Conservation (phyloP, 2,888 invertebrate genomes). For the Antitype chi region DNA sequence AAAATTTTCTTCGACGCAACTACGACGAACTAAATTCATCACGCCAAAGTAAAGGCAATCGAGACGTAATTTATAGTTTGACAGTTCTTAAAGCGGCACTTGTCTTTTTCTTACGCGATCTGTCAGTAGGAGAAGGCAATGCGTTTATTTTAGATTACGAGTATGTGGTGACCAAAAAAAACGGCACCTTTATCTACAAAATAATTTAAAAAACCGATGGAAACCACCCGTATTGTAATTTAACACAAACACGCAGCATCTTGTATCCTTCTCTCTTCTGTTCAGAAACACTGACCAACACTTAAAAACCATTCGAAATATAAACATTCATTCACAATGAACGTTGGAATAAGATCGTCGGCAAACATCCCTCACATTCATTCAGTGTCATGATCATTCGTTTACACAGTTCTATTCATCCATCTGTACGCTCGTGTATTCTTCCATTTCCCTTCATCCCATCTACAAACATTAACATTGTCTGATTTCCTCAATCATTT, state of each 20-base stretch:
- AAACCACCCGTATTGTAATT: too few relatives aligned
- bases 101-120: too few relatives aligned
- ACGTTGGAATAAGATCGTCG: constrained; percentile 11
- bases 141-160: too few relatives aligned
- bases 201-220: not conserved
- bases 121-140: too few relatives aligned
- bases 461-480: constrained; percentile 41
- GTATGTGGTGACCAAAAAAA: too few relatives aligned
- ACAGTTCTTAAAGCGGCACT: too few relatives aligned
- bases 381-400: constrained; percentile 46
- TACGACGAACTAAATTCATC: too few relatives aligned
- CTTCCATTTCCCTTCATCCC: constrained; percentile 39
- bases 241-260: not conserved
- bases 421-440: constrained; percentile 33
- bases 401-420: constrained; percentile 48
- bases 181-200: not conserved
- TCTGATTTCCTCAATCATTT: constrained; percentile 46
- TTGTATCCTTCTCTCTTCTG: not conserved
- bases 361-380: constrained; percentile 42
- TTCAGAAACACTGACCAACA: constrained; percentile 6
- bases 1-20: too few relatives aligned
- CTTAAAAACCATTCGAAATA: constrained; percentile 18
- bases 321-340: constrained; percentile 25
- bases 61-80: too few relatives aligned
- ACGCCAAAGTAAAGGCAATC: too few relatives aligned